Base-by-base conservation (phyloP, 2,113 vertebrate species). In the Arvicanthis niloticus region DNA sequence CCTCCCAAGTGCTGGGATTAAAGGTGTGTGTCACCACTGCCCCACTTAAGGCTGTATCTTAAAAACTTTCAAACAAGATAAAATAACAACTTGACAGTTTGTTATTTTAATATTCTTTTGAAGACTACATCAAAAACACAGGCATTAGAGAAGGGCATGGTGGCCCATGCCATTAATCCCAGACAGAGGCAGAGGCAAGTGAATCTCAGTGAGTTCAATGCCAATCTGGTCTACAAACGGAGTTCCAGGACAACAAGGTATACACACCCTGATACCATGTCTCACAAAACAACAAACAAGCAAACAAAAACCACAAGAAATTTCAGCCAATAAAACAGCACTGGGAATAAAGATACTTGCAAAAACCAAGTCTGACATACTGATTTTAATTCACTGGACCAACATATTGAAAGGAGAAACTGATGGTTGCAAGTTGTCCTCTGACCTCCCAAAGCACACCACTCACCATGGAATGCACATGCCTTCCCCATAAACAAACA, bases 51-150 rank as follows among this genome's bases (percentile, higher is more conserved):
- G 26, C 8, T 11, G 2, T 48, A 34, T 48, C 12, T 48, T 45
- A 34, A 51, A 87, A 48, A 34, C 17, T 67, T 17, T 10, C 31
- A 34, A 68, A 67, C 62, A 68, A 86, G 62, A 65, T 40, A 29
- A 68, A 45, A 34, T 45, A 31, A 68, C 3, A 53, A n/a, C 34
- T 82, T 91, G 22, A 95, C 16, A 34, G 53, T 48, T 86, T 48
- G 29, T n/a, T 88, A 82, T 80, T 31, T 48, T 75, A 85, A 85
- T 92, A 24, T 56, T 91, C 58, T 84, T 91, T 93, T 70, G 68
- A 98, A 67, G 40, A 34, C 26, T 45, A 45, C 15, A 34, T 45
- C 26, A 17, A 60, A 42, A 48, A 60, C 60, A 60, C 13, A 4
- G 13, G 81, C 40, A 29, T 42, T 81, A 24, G 51, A 60, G 21